Evolutionary conservation across 2,797 vertebrate species (phyloP).

Genomic region (Triplophysa yarkandensis): DNA sequence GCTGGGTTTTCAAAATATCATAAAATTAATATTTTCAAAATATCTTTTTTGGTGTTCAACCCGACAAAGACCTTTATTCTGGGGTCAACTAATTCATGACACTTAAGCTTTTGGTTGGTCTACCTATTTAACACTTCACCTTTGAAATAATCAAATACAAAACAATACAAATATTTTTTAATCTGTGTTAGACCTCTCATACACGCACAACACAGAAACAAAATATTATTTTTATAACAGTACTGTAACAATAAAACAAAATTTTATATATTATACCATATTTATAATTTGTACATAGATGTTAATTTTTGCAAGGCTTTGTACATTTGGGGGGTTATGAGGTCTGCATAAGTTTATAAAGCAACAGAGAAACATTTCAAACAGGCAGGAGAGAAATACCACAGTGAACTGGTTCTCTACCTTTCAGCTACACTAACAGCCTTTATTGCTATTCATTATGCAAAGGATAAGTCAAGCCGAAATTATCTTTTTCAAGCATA

Average conservation of each 20-base stretch:
- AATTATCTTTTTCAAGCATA: too few species aligned
- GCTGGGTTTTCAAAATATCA: too few species aligned
- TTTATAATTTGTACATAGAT: conserved; percentile 72
- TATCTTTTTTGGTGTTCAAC: too few species aligned
- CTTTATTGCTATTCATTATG: conserved; percentile 53
- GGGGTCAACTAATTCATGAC: too few species aligned
- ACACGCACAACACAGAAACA: conserved; percentile 19
- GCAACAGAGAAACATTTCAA: not conserved
- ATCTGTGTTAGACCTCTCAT: not conserved
- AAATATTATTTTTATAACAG: conserved; percentile 25
- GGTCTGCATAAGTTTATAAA: conserved; percentile 10
- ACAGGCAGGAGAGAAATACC: conserved; percentile 1
- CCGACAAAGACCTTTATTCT: too few species aligned
- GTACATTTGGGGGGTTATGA: too few species aligned
- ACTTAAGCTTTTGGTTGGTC: too few species aligned
- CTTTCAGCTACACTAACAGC: conserved; percentile 26
- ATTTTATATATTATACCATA: conserved; percentile 77
- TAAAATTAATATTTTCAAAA: too few species aligned
- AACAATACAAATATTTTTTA: not conserved
- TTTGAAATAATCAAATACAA: not conserved
- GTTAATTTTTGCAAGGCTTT: conserved; percentile 78
- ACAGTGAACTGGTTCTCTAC: conserved; percentile 14
- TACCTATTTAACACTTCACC: too few species aligned
- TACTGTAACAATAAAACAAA: conserved; percentile 61
- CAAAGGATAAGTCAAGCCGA: not conserved